Base-by-base conservation (phyloP, 2,888 invertebrate genomes). In the Thelaira solivaga region DNA sequence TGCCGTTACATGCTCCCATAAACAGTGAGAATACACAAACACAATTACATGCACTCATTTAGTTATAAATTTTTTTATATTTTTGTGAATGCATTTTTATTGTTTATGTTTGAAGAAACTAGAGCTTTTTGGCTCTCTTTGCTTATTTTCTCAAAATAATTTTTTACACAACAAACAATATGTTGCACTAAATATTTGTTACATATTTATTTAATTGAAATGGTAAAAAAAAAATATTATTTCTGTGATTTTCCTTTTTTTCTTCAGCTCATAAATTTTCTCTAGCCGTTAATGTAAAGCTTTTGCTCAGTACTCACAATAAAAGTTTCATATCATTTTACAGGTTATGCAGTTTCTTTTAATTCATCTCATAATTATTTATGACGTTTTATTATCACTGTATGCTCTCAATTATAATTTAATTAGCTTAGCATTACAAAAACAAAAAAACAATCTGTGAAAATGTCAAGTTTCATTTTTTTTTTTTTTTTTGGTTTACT, bases 1-100 rank as follows among this genome's bases (percentile, higher is more conserved):
- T 80, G 80, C 81, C 61, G 75, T 75, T 72, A 74, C 34, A 64
- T n/a, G 18, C 39, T 22, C 24, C 26, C 18, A 8, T n/a, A 39
- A 26, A 53, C n/a, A n/a, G n/a, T n/a, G n/a, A n/a, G n/a, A n/a
- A n/a, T n/a, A n/a, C n/a, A n/a, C n/a, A n/a, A n/a, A n/a, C n/a
- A n/a, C n/a, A n/a, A n/a, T n/a, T n/a, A n/a, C n/a, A n/a, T n/a
- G n/a, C n/a, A n/a, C n/a, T n/a, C n/a, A n/a, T n/a, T n/a, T n/a
- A n/a, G n/a, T n/a, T n/a, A n/a, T n/a, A n/a, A n/a, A n/a, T n/a
- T n/a, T n/a, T n/a, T n/a, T n/a, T n/a, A n/a, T n/a, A n/a, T n/a
- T n/a, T n/a, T n/a, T n/a, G n/a, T n/a, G 16, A 59, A 13, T 59
- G 49, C 65, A 59, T 34, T 65, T 26, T 13, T 5, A 34, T 41